Conservation (phyloP, 2,888 invertebrate species). For the Acleris laterana region DNA sequence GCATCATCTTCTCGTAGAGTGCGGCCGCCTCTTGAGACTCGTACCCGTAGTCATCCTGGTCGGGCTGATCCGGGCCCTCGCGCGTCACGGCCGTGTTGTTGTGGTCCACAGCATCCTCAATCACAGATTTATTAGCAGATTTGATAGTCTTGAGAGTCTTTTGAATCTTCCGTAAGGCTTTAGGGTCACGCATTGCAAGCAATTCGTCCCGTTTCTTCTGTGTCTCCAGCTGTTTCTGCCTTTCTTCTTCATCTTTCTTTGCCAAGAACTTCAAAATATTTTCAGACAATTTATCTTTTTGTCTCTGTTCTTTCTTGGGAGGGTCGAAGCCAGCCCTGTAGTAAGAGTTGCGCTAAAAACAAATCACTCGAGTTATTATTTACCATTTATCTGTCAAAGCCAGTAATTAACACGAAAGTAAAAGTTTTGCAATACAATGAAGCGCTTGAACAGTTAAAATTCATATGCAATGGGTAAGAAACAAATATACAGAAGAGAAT, state of each 20-base stretch:
- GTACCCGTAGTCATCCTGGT: constrained; percentile 96
- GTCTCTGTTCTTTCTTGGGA: constrained; percentile 91
- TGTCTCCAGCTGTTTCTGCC: constrained; percentile 85
- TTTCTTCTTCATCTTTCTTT: constrained; percentile 92
- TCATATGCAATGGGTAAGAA: not conserved
- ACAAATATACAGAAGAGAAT: not conserved
- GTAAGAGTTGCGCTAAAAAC: constrained; percentile 77
- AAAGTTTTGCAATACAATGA: constrained; percentile 8
- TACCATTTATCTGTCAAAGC: constrained; percentile 13
- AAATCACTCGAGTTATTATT: constrained; percentile 32
- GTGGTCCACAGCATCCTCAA: constrained; percentile 91
- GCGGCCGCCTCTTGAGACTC: constrained; percentile 93
- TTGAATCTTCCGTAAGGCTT: constrained; percentile 89
- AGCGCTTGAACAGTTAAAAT: not conserved
- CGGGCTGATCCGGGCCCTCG: constrained; percentile 91
- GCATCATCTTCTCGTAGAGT: constrained; percentile 93
- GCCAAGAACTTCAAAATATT: constrained; percentile 93
- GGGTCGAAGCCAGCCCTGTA: constrained; percentile 92
- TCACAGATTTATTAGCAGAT: constrained; percentile 93
- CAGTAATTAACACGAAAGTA: constrained; percentile 32
- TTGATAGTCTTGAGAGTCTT: constrained; percentile 94
- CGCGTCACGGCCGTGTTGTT: constrained; percentile 90
- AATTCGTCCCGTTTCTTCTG: constrained; percentile 87
- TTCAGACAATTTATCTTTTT: constrained; percentile 87
- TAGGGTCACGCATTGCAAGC: constrained; percentile 87